Evolutionary conservation across 2,888 invertebrate genomes (phyloP), one percentile per base, ranked within the genome.

Genomic region (Siphlonurus alternatus): DNA sequence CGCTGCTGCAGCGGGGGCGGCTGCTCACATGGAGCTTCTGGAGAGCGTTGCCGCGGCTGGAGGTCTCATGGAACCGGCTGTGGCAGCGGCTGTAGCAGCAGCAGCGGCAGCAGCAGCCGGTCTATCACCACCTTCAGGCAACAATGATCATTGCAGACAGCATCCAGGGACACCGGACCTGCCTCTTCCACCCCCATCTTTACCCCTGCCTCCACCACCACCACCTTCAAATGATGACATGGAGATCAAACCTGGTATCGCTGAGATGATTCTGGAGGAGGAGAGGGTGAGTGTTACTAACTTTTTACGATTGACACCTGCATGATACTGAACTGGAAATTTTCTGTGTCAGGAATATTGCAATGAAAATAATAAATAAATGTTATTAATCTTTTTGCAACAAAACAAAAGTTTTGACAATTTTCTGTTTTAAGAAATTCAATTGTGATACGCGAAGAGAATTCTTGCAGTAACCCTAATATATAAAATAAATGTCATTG

Each of bases 211-310:
- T 69, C 68, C 69, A 23, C 67, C 70, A 64, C 71, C 63, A 66
- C 69, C 22, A 68, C 51, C 64, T 19, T 38, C 61, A 23, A 53
- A 72, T 62, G 92, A 93, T 73, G 93, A 93, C 77, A 82, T 91
- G 77, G 93, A 93, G 80, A 91, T 93, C 79, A 89, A 92, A 72
- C 93, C 93, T 63, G 93, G 92, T 78, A 93, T 93, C 80, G 92
- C 92, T 68, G 93, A 93, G 82, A 93, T 93, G 92, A 93, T 93
- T 75, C 88, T 93, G 76, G 93, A 93, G 83, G 93, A 93, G 81
- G 93, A 93, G 82, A 82, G 93, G 89, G 93, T 93, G 77, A 91
- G 92, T 89, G 64, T 63, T 60, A n/a, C n/a, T n/a, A n/a, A n/a
- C n/a, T n/a, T n/a, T n/a, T n/a, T n/a, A n/a, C n/a, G 54, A 62